Base-by-base conservation (phyloP, 2,113 vertebrate genomes). In the Ploceus nigricollis region DNA sequence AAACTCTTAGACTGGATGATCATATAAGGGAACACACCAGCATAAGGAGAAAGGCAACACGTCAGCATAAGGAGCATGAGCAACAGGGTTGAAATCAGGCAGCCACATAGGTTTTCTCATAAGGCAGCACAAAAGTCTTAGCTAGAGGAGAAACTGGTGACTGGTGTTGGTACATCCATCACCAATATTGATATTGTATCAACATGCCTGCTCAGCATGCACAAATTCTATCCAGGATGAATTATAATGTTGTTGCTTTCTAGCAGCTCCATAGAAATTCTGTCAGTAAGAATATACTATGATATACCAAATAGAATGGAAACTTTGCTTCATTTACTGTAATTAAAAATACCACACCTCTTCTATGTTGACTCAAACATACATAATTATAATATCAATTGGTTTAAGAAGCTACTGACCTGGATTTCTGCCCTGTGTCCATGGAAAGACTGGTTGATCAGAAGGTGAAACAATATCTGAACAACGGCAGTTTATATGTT, bases 81-180 rank as follows among this genome's bases (percentile, higher is more conserved):
- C 10, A 47, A 13, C 4, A 58, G 17, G 16, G 13, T 10, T 81
- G 60, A 57, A 77, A 73, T 57, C 10, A 40, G 51, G 7, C 25
- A 90, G 30, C 15, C 30, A 42, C 1, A 1, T 0, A 4, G 9
- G 9, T 11, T 35, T 87, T 70, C 42, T 54, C 25, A 30, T 13
- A 9, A 68, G 5, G 33, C 10, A 84, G 6, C 6, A 42, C 18
- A 22, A 23, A 68, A 33, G 24, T 9, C 16, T 73, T 44, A 22
- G 7, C 24, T 83, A 57, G 28, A 48, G 20, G 31, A 58, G 47
- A 84, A 87, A 39, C 12, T 39, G 11, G 4, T 61, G 47, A n/a
- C 40, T 35, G 28, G 5, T 57, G 7, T 23, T 28, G 1, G 2
- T 20, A 47, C 4, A 15, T 58, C 5, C 40, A 42, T 42, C 19